Evolutionary conservation across 1,140 invertebrate species (phyloP).

Genomic region (Eurytemora carolleeae): DNA sequence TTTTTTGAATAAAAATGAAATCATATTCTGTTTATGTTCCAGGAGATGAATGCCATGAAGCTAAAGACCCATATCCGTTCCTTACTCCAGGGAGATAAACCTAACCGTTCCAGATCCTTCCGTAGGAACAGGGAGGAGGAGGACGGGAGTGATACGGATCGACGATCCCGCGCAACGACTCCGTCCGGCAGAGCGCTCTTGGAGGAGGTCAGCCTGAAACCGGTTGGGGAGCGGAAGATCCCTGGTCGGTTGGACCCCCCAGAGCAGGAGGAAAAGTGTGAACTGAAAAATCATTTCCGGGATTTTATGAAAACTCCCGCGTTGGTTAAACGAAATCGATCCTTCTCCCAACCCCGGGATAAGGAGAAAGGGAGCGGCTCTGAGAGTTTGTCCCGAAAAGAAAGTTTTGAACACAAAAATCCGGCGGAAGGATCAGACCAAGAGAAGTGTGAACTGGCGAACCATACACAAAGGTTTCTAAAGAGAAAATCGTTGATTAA

Average conservation of each 20-base stretch:
- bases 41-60: not conserved
- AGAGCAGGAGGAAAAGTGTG: slow-evolving; percentile 1
- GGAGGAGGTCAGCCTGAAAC: slow-evolving; percentile 5
- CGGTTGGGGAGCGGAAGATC: not conserved
- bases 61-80: not conserved
- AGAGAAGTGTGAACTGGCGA: not conserved
- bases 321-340: not conserved
- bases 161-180: not conserved
- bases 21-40: no score
- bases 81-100: not conserved
- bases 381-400: not conserved
- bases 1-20: no score
- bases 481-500: not conserved
- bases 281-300: slow-evolving; percentile 6
- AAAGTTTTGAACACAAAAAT: not conserved
- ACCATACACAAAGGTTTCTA: not conserved
- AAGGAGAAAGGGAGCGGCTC: not conserved
- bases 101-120: not conserved
- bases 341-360: slow-evolving; percentile 5
- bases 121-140: not conserved
- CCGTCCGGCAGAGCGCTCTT: not conserved
- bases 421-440: not conserved
- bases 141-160: not conserved
- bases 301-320: slow-evolving; percentile 1
- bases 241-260: no score